phyloP scores from a whole-genome alignment of 2,888 invertebrate genomes.

The Pristionchus arcanus region DNA sequence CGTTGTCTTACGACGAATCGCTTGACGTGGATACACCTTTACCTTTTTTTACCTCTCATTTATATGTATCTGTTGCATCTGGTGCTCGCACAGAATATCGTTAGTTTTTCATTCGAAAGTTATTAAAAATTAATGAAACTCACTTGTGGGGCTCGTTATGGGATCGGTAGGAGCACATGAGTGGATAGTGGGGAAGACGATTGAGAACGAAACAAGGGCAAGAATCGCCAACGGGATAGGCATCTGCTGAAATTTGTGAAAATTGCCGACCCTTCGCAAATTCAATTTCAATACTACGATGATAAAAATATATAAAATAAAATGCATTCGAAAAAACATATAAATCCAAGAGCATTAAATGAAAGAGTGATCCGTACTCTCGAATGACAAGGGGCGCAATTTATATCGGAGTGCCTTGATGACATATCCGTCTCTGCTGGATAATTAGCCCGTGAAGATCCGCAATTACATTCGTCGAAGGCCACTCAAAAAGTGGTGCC shows the following conservation, averaged over 20 bases:
- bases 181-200: neutral
- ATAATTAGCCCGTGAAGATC: constrained; percentile 14
- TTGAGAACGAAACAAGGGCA: neutral
- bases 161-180: constrained; percentile 18
- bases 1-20: too few species aligned
- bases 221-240: neutral
- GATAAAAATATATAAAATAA: neutral
- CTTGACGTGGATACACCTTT: too few species aligned
- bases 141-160: neutral
- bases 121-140: neutral
- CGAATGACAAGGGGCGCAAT: neutral
- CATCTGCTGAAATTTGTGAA: neutral
- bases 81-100: too few species aligned
- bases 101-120: neutral
- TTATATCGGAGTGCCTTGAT: constrained; percentile 24
- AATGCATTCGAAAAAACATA: neutral
- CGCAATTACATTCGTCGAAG: neutral
- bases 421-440: neutral
- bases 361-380: neutral
- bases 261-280: too few species aligned
- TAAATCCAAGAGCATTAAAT: neutral
- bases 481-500: constrained; percentile 13
- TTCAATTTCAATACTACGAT: too few species aligned
- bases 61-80: too few species aligned
- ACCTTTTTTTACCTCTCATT: too few species aligned